Base-by-base conservation (phyloP, 2,113 vertebrate species). In the Panthera leo region DNA sequence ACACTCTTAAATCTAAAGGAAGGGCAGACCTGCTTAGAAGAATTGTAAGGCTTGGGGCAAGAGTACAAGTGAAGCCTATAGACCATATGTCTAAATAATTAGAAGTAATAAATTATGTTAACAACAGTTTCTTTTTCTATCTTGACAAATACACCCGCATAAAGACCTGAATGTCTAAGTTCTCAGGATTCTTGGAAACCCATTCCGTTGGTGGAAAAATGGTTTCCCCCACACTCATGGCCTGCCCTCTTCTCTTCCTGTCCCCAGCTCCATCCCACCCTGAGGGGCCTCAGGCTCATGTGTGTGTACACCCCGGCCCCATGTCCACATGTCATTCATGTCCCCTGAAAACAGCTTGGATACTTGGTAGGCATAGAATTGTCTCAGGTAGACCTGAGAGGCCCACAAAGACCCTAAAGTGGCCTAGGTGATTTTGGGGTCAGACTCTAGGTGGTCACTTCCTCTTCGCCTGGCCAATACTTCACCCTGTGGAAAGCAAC, bases 201-300 rank as follows among this genome's bases (percentile, higher is more conserved):
- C 2, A 1, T 73, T 36, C 39, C 68, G 5, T n/a, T 65, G n/a
- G 21, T 55, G 68, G 4, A 29, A 34, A 83, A 39, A 80, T 15
- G 16, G 4, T 31, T 27, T 4, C 12, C 0, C 36, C 71, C 5
- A 19, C 1, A 3, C 15, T 19, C n/a, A 12, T 31, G 25, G n/a
- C 80, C 58, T 85, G 8, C 34, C 48, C 61, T 25, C 45, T 67
- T 85, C 48, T 58, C 36, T 78, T 58, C 58, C 70, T 21, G 58
- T 51, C 39, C 79, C 3, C 42, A 63, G 39, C 65, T 83, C 65
- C 65, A 58, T 12, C 39, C 42, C 65, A 10, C 1, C 0, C 21
- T 34, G 48, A 51, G 27, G 45, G 42, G 2, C 27, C 70, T 68
- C 58, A 45, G 55, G 34, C 36, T 68, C 5, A 0, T 21, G 51